Percentiles rank a stretch among this genome's conserved stretches.
phyloP scores from a whole-genome alignment of 2,888 invertebrate species.

The Melinopterus prodromus region DNA sequence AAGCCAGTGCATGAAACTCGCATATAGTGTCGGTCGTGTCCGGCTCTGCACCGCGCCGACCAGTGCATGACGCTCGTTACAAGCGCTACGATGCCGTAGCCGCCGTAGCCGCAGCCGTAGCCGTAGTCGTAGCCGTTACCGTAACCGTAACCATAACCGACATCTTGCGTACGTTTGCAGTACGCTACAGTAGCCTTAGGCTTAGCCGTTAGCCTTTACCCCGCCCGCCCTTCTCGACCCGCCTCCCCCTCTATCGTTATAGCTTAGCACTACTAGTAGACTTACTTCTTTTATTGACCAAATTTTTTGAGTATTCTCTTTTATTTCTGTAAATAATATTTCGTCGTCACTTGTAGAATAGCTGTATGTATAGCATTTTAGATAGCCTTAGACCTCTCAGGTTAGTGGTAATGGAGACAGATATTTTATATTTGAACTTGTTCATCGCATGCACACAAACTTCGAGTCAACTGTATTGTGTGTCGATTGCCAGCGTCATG shows the following conservation, averaged over 20 bases:
- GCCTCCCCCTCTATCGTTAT: conserved; percentile 37
- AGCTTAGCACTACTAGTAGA: conserved; percentile 42
- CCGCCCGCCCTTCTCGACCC: conserved; percentile 44
- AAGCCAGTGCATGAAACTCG: conserved; percentile 77
- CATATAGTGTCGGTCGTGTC: conserved; percentile 66
- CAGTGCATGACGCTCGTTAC: conserved; percentile 52
- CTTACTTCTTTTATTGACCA: conserved; percentile 52
- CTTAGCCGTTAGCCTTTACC: conserved; percentile 11
- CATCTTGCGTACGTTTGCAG: background rate
- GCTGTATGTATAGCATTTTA: conserved; percentile 63
- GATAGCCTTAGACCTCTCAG: conserved; percentile 60
- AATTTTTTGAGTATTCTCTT: conserved; percentile 54
- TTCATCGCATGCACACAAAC: conserved; percentile 59
- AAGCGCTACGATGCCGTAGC: conserved; percentile 46
- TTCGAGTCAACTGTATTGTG: conserved; percentile 61
- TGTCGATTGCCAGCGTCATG: conserved; percentile 56
- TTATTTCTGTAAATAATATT: conserved; percentile 61
- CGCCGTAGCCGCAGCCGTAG: conserved; percentile 43
- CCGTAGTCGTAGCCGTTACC: conserved; percentile 30
- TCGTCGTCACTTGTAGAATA: conserved; percentile 60
- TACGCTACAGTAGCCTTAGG: background rate
- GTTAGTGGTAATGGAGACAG: conserved; percentile 59
- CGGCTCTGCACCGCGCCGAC: conserved; percentile 52
- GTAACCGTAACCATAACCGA: background rate
- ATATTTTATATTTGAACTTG: conserved; percentile 55